phyloP scores from a whole-genome alignment of 2,888 invertebrate species.

The Noctua comes region DNA sequence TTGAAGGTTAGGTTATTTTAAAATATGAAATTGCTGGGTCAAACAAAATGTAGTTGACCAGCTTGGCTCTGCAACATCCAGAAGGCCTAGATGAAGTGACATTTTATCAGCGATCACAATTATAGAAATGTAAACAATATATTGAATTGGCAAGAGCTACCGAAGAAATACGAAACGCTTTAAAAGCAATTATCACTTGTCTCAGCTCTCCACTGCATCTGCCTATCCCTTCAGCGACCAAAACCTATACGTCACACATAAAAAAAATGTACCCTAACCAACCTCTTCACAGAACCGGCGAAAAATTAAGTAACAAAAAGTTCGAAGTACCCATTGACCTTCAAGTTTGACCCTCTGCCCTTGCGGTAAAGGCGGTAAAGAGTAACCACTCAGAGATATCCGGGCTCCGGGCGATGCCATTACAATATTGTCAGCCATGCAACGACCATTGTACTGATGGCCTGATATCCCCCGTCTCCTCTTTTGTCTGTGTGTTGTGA shows the following conservation, averaged over 20 bases:
- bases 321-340: slow-evolving; percentile 60
- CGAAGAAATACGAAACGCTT: no score
- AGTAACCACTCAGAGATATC: slow-evolving; percentile 57
- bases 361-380: slow-evolving; percentile 36
- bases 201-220: background rate
- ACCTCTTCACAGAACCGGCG: slow-evolving; percentile 6
- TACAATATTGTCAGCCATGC: slow-evolving; percentile 74
- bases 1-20: no score
- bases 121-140: background rate
- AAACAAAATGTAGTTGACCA: background rate
- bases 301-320: slow-evolving; percentile 54
- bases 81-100: background rate
- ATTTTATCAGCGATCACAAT: background rate
- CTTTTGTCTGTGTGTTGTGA: slow-evolving; percentile 41
- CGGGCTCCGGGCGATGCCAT: slow-evolving; percentile 67
- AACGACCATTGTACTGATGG: slow-evolving; percentile 61
- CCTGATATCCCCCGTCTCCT: slow-evolving; percentile 50
- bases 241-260: background rate
- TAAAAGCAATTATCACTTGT: no score
- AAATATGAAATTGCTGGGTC: background rate
- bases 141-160: no score
- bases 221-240: background rate
- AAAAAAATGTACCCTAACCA: background rate
- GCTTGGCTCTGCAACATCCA: background rate
- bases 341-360: slow-evolving; percentile 53